Conservation (phyloP, 2,113 vertebrate genomes). For the Misgurnus anguillicaudatus region DNA sequence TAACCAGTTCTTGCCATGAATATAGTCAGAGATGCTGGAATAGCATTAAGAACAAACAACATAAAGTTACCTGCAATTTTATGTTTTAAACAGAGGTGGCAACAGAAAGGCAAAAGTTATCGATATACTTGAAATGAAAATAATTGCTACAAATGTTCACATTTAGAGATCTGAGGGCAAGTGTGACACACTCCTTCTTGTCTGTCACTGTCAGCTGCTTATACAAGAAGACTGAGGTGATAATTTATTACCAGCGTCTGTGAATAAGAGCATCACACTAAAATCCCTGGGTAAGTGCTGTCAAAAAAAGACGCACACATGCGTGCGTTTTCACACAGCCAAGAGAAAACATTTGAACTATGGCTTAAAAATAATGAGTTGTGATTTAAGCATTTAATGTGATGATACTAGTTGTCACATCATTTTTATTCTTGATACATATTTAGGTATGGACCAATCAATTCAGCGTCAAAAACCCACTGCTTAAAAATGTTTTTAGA, state of each 20-base stretch:
- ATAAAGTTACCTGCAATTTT: too few relatives aligned
- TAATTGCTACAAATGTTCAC: background rate
- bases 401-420: too few relatives aligned
- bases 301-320: conserved; percentile 78
- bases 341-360: conserved; percentile 6
- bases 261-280: conserved; percentile 83
- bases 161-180: background rate
- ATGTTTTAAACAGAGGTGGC: too few relatives aligned
- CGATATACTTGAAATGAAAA: background rate
- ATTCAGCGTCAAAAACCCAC: too few relatives aligned
- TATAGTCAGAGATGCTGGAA: too few relatives aligned
- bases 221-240: conserved; percentile 64
- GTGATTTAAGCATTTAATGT: too few relatives aligned
- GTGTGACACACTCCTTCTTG: background rate
- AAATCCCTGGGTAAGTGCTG: conserved; percentile 80
- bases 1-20: too few relatives aligned
- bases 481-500: too few relatives aligned
- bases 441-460: too few relatives aligned
- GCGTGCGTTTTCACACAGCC: conserved; percentile 69
- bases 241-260: conserved; percentile 82
- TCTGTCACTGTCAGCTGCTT: conserved; percentile 65
- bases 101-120: too few relatives aligned
- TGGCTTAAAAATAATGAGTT: background rate
- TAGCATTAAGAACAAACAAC: too few relatives aligned
- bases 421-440: too few relatives aligned